A percentile compares a stretch with the other conserved stretches of the same genome.
Evolutionary conservation across 2,113 vertebrate species (phyloP).

Genomic region (Dicentrarchus labrax): DNA sequence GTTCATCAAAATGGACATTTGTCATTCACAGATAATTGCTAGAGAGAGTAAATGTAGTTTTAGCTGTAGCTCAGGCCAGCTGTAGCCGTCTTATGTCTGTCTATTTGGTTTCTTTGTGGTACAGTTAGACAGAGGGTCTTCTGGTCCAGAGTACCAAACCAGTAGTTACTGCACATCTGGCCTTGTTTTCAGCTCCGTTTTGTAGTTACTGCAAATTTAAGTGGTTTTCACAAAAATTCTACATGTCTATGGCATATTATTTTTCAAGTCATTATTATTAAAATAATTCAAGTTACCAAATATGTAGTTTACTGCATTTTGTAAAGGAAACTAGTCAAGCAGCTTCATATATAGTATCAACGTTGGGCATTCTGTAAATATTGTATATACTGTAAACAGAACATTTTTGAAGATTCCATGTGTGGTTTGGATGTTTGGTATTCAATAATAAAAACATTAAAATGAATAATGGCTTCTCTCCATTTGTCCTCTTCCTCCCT

Average conservation of each 20-base stretch:
- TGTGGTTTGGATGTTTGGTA: constrained; percentile 8
- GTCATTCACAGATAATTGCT: not conserved
- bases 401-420: not conserved
- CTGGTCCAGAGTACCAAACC: not conserved
- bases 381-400: not conserved
- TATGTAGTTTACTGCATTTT: too few relatives aligned
- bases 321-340: not conserved
- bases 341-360: not conserved
- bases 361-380: not conserved
- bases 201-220: not conserved
- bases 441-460: not conserved
- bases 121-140: too few relatives aligned
- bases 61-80: too few relatives aligned
- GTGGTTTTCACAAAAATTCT: not conserved
- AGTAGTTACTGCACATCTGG: not conserved
- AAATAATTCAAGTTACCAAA: too few relatives aligned
- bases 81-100: not conserved
- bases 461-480: not conserved
- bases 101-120: not conserved
- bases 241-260: not conserved
- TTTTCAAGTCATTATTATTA: too few relatives aligned
- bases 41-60: too few relatives aligned
- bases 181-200: not conserved
- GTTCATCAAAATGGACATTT: not conserved
- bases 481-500: not conserved